phyloP scores from a whole-genome alignment of 2,888 invertebrate species.

The Nycteola revayana region DNA sequence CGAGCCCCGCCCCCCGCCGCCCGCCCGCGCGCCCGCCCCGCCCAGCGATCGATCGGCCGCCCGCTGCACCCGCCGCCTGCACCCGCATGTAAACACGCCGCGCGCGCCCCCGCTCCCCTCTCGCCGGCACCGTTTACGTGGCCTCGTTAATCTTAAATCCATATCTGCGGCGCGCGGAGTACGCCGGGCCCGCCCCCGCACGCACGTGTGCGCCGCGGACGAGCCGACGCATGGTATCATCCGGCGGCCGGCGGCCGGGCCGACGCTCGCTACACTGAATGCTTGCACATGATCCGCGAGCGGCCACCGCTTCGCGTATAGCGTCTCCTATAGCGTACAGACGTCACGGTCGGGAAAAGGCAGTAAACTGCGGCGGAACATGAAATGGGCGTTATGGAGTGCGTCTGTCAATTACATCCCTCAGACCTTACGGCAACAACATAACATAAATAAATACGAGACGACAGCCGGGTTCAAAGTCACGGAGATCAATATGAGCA shows the following conservation, averaged over 20 bases:
- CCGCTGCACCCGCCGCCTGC: constrained; percentile 83
- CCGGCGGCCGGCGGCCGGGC: too few species aligned
- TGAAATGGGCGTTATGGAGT: constrained; percentile 23
- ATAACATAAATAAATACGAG: background rate
- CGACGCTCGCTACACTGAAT: background rate
- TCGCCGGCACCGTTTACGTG: constrained; percentile 55
- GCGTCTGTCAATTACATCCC: constrained; percentile 21
- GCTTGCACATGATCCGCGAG: background rate
- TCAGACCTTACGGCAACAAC: constrained; percentile 15
- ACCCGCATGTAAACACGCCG: constrained; percentile 71
- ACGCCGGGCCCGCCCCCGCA: constrained; percentile 48
- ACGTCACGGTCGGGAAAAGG: constrained; percentile 18
- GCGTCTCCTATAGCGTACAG: too few species aligned
- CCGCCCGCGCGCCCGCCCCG: constrained; percentile 53
- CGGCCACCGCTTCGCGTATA: too few species aligned
- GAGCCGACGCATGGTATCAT: constrained; percentile 6
- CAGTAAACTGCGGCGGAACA: constrained; percentile 11
- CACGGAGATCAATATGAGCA: constrained; percentile 11
- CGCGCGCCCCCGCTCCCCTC: constrained; percentile 84
- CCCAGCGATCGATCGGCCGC: constrained; percentile 64
- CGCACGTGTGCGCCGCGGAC: constrained; percentile 23
- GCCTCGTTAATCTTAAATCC: constrained; percentile 73
- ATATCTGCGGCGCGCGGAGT: constrained; percentile 61
- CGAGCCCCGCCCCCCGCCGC: constrained; percentile 52
- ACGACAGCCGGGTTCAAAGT: constrained; percentile 10